These are phyloP conservation scores for Cetonia aurata DNA, from an alignment of 2,888 invertebrate species.

Conservation along the genomic window DNA sequence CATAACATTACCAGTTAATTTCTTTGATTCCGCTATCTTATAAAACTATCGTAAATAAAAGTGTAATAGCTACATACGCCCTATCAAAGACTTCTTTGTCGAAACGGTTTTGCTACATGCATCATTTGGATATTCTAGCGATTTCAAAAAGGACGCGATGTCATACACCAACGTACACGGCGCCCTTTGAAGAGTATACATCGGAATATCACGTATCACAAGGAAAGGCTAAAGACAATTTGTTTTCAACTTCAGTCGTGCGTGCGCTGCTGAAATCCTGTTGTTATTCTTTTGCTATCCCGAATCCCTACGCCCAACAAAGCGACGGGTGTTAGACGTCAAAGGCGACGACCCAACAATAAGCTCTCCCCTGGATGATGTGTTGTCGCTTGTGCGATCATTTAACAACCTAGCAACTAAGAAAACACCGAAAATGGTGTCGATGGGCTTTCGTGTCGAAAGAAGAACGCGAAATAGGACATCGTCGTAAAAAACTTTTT, in stretches of 20 bases:
- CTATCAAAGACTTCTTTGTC: too few relatives aligned
- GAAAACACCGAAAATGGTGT: background rate
- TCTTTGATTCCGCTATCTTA: too few relatives aligned
- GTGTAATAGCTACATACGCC: too few relatives aligned
- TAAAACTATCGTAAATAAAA: too few relatives aligned
- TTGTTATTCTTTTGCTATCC: background rate
- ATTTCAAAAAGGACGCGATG: too few relatives aligned
- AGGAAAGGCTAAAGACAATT: conserved; percentile 20
- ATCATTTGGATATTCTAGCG: too few relatives aligned
- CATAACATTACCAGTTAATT: too few relatives aligned
- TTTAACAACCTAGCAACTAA: conserved; percentile 4
- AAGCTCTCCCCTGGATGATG: conserved; percentile 20
- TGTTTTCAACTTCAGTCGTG: background rate
- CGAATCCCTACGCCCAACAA: background rate
- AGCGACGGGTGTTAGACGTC: conserved; percentile 8
- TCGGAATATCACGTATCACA: conserved; percentile 3
- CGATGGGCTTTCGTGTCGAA: conserved; percentile 11
- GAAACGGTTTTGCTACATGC: too few relatives aligned
- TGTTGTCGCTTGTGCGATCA: conserved; percentile 5
- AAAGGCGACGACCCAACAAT: conserved; percentile 21
- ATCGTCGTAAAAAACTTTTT: background rate
- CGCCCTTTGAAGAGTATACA: background rate
- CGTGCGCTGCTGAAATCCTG: conserved; percentile 6
- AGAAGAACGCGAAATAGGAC: background rate
- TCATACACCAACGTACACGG: too few relatives aligned